A percentile compares a stretch with the other conserved stretches of the same genome.
These are phyloP conservation scores for Dipodomys merriami DNA, from an alignment of 2,113 vertebrate species.

Conservation along the genomic window DNA sequence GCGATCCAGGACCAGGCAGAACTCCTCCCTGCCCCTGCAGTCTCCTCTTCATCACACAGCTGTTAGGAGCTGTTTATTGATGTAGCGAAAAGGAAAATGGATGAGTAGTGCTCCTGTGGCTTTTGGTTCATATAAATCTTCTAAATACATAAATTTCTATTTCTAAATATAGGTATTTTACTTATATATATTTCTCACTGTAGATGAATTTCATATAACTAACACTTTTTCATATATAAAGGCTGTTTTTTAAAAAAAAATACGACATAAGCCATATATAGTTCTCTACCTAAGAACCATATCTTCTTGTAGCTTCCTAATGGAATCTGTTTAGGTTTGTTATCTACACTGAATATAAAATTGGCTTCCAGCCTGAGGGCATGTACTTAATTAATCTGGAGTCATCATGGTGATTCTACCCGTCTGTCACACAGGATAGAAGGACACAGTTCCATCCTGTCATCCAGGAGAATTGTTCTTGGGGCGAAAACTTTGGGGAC, in stretches of 20 bases:
- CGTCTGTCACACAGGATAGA: not conserved
- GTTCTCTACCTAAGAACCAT: not conserved
- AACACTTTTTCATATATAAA: not conserved
- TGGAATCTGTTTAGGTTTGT: not conserved
- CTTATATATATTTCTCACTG: not conserved
- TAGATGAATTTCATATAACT: not conserved
- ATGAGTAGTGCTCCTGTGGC: not conserved
- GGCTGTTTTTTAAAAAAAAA: too few species aligned
- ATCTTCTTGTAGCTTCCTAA: not conserved
- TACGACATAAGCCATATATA: not conserved
- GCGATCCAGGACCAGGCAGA: not conserved
- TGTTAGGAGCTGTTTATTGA: not conserved
- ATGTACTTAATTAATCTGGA: not conserved
- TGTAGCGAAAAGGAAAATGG: not conserved
- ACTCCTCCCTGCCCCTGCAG: too few species aligned
- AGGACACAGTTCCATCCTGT: not conserved
- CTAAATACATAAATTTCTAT: not conserved
- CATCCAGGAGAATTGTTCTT: too few species aligned
- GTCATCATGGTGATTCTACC: not conserved
- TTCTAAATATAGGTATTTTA: too few species aligned
- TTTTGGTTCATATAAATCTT: not conserved
- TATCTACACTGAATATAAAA: not conserved
- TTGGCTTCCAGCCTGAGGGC: not conserved
- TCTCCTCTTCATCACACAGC: not conserved
- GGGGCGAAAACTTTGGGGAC: too few species aligned